Conservation (phyloP, 1,140 invertebrate genomes). For the Brachionus rubens region DNA sequence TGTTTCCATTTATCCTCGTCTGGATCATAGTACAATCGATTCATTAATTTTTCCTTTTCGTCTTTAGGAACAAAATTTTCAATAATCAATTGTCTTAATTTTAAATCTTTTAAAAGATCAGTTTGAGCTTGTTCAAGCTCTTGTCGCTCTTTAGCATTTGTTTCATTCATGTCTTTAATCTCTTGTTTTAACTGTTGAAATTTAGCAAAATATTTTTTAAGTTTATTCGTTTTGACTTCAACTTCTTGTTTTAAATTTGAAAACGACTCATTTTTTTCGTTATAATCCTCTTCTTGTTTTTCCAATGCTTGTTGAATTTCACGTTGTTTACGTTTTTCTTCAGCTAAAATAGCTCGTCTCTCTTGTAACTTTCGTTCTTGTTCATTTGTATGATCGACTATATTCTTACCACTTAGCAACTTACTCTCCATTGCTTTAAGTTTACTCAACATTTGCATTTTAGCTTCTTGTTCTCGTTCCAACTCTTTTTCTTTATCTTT, state of each 20-base stretch:
- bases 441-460: slow-evolving; percentile 71
- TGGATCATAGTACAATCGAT: slow-evolving; percentile 77
- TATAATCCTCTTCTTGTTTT: slow-evolving; percentile 64
- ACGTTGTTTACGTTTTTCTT: slow-evolving; percentile 57
- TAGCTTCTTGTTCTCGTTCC: slow-evolving; percentile 58
- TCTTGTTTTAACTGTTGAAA: slow-evolving; percentile 67
- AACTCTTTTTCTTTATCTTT: slow-evolving; percentile 53
- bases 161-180: slow-evolving; percentile 76
- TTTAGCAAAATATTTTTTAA: slow-evolving; percentile 67
- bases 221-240: slow-evolving; percentile 82
- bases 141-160: slow-evolving; percentile 73
- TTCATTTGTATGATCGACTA: slow-evolving; percentile 64
- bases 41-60: slow-evolving; percentile 76
- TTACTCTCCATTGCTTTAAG: slow-evolving; percentile 39
- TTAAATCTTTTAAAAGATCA: slow-evolving; percentile 68
- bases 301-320: slow-evolving; percentile 64
- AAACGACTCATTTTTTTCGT: slow-evolving; percentile 67
- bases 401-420: slow-evolving; percentile 46
- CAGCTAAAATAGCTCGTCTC: slow-evolving; percentile 55
- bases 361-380: slow-evolving; percentile 60
- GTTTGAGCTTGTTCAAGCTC: slow-evolving; percentile 76
- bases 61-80: slow-evolving; percentile 93
- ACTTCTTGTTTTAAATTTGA: slow-evolving; percentile 83
- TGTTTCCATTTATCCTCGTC: slow-evolving; percentile 75
- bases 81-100: slow-evolving; percentile 80